A percentile compares a stretch with the other conserved stretches of the same genome.
Evolutionary conservation across 1,140 invertebrate genomes (phyloP).

Genomic region (Helicoverpa zea): DNA sequence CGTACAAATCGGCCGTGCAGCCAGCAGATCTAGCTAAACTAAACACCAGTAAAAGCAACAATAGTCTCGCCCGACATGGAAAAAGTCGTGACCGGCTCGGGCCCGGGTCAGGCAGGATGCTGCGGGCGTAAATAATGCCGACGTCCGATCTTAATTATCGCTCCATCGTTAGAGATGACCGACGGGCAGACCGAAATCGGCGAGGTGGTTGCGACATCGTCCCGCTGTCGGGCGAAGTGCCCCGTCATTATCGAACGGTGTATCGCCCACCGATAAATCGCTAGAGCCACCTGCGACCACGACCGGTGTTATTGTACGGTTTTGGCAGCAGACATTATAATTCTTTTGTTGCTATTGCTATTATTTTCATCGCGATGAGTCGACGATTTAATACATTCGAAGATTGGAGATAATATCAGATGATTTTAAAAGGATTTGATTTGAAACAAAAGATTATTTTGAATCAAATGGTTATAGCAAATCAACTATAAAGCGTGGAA

Average conservation of each 20-base stretch:
- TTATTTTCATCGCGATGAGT: slow-evolving; percentile 77
- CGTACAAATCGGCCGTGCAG: slow-evolving; percentile 62
- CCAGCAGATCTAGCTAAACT: slow-evolving; percentile 62
- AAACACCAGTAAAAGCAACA: slow-evolving; percentile 77
- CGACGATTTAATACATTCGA: slow-evolving; percentile 58
- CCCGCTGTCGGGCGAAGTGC: slow-evolving; percentile 61
- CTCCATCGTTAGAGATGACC: slow-evolving; percentile 84
- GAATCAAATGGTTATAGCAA: slow-evolving; percentile 32
- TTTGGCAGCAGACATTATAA: slow-evolving; percentile 82
- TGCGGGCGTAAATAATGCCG: slow-evolving; percentile 84
- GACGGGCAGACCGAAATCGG: slow-evolving; percentile 80
- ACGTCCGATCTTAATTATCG: slow-evolving; percentile 85
- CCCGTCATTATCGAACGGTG: slow-evolving; percentile 73
- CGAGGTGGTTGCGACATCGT: slow-evolving; percentile 77
- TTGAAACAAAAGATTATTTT: slow-evolving; percentile 55
- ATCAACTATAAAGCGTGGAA: slow-evolving; percentile 16
- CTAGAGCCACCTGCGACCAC: slow-evolving; percentile 76
- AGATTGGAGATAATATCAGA: slow-evolving; percentile 59
- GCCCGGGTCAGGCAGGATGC: slow-evolving; percentile 76
- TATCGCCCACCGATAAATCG: slow-evolving; percentile 79
- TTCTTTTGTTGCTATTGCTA: slow-evolving; percentile 81
- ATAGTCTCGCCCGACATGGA: slow-evolving; percentile 80
- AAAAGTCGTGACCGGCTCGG: slow-evolving; percentile 83
- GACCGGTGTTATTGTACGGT: slow-evolving; percentile 70
- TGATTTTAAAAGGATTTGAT: slow-evolving; percentile 55